Percentiles rank a stretch among this genome's conserved stretches.
These are phyloP conservation scores for Drosophila tsacasi DNA, from an alignment of 1,140 invertebrate genomes.

Conservation along the genomic window DNA sequence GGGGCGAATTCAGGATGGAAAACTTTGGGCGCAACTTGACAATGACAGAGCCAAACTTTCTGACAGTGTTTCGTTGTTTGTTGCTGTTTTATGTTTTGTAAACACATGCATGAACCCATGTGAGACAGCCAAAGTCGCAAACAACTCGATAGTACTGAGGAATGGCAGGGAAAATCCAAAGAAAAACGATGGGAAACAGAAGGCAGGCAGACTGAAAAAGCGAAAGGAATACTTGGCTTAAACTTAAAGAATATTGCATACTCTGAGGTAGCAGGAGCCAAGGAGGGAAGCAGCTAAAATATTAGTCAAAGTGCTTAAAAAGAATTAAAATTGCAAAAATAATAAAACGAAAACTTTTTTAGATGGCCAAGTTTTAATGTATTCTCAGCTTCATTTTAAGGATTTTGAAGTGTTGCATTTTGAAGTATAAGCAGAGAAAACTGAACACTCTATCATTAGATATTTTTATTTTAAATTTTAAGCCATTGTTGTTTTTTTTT, in stretches of 20 bases:
- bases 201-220: conserved; percentile 4
- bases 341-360: conserved; percentile 1
- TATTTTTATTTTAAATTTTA: neutral
- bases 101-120: conserved; percentile 71
- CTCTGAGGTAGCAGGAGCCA: neutral
- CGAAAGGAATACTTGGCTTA: conserved; percentile 16
- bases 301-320: conserved; percentile 15
- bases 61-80: conserved; percentile 61
- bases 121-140: conserved; percentile 62
- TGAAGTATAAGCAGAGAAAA: neutral
- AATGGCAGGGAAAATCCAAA: conserved; percentile 4
- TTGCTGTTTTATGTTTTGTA: conserved; percentile 69
- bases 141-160: conserved; percentile 41
- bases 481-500: neutral
- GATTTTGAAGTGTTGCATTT: neutral
- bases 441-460: neutral
- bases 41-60: conserved; percentile 77
- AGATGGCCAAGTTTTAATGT: conserved; percentile 15
- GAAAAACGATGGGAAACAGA: conserved; percentile 14
- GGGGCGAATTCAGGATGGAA: conserved; percentile 10
- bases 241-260: conserved; percentile 27
- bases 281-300: neutral
- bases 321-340: conserved; percentile 23
- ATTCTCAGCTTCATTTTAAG: neutral
- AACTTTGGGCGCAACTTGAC: conserved; percentile 73